Evolutionary conservation across 2,888 invertebrate species (phyloP), one percentile per base, ranked within the genome.

Genomic region (Cheiracanthium punctorium): DNA sequence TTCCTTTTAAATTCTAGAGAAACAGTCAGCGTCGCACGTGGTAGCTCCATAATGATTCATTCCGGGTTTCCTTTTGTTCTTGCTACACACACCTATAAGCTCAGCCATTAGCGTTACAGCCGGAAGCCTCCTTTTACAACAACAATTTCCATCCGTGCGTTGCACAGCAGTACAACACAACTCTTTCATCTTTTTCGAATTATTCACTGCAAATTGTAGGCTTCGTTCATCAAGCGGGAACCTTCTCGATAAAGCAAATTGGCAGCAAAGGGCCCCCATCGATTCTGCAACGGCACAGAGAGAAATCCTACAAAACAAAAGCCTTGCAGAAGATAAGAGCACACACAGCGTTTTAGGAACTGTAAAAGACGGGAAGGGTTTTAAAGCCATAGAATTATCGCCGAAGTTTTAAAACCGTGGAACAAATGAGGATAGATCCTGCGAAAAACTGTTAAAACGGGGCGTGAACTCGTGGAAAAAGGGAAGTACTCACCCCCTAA

Each of bases 301-400:
- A 52, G 70, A 32, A 70, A 48, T 30, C 69, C 20, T 33, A 12
- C 70, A 24, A 77, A 77, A 77, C 69, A 70, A 77, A 74, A 41
- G 69, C 70, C 14, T 24, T 12, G 65, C 10, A 28, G 77, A 77
- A 70, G 70, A 77, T 52, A 70, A 43, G 28, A 43, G 12, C 28
- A 29, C 52, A 28, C 69, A 28, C 28, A 43, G 24, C 24, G 8
- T 67, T 67, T 14, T 12, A 30, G n/a, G 67, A 67, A 17, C 30
- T 70, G 4, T 32, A 77, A 77, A 77, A 43, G 77, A 52, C n/a
- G n/a, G n/a, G n/a, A n/a, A n/a, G n/a, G n/a, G n/a, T n/a, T 69
- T 77, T 77, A 28, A 52, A 72, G 29, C 37, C 41, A 20, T 67
- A 28, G 20, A 32, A 32, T 77, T 77, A 77, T 77, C 77, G 41